Percentiles rank a stretch among this genome's conserved stretches.
Evolutionary conservation across 2,797 vertebrate species (phyloP).

Genomic region (Macropodus opercularis): DNA sequence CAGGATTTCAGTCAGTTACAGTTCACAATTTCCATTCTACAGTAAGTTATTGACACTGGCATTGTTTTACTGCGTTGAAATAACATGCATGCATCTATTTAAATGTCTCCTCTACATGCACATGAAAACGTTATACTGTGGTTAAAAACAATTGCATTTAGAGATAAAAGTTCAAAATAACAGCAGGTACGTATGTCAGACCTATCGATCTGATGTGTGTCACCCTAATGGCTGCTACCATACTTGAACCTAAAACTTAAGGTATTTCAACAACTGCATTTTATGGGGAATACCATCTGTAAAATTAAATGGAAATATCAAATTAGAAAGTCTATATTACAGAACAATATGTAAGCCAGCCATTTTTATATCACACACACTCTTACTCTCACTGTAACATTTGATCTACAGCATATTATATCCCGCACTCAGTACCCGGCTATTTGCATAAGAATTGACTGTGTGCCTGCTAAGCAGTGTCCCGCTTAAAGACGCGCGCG

Average conservation of each 20-base stretch:
- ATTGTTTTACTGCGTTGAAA: no score
- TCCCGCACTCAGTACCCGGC: slow-evolving; percentile 64
- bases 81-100: background rate
- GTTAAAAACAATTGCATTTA: no score
- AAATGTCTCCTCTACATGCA: background rate
- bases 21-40: no score
- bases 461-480: slow-evolving; percentile 79
- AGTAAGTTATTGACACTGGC: background rate
- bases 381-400: slow-evolving; percentile 83
- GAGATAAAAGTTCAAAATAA: slow-evolving; percentile 17
- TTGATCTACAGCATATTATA: slow-evolving; percentile 84
- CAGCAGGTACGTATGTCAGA: slow-evolving; percentile 22
- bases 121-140: background rate
- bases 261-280: slow-evolving; percentile 57
- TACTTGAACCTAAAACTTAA: no score
- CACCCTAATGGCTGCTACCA: slow-evolving; percentile 35
- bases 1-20: background rate
- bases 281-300: slow-evolving; percentile 65
- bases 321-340: slow-evolving; percentile 78
- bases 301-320: slow-evolving; percentile 77
- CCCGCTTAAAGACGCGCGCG: slow-evolving; percentile 77
- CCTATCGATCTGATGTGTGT: slow-evolving; percentile 25
- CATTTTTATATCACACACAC: slow-evolving; percentile 79
- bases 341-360: slow-evolving; percentile 82
- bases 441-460: slow-evolving; percentile 85